Conservation (phyloP, 2,797 vertebrate species). For the Botia kubotai region DNA sequence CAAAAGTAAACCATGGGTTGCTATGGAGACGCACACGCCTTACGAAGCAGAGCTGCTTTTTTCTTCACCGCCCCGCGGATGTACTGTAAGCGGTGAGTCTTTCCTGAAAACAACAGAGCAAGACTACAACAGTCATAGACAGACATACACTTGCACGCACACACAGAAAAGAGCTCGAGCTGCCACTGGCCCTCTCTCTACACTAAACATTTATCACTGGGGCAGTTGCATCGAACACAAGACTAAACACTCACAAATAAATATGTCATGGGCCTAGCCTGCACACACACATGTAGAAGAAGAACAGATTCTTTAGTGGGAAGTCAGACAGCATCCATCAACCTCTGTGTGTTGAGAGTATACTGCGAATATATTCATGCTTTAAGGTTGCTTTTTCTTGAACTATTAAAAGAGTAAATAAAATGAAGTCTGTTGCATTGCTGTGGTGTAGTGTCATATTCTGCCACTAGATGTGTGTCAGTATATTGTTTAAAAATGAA, state of each 20-base stretch:
- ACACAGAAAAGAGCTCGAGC: constrained; percentile 9
- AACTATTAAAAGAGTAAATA: not conserved
- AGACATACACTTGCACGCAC: constrained; percentile 41
- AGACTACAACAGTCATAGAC: constrained; percentile 51
- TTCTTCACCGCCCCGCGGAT: constrained; percentile 81
- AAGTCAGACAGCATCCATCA: not conserved
- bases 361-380: not conserved
- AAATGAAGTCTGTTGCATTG: not conserved
- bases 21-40: constrained; percentile 80
- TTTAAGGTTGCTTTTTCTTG: not conserved
- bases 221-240: not conserved
- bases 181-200: constrained; percentile 2
- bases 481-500: not conserved
- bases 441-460: constrained; percentile 10
- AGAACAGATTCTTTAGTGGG: not conserved
- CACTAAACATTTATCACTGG: constrained; percentile 12
- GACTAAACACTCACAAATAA: not conserved
- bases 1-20: constrained; percentile 52
- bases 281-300: not conserved
- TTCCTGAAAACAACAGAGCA: constrained; percentile 72
- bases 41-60: constrained; percentile 82
- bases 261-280: not conserved
- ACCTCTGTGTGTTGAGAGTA: not conserved
- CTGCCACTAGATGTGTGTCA: not conserved
- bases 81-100: constrained; percentile 77